Percentiles rank a stretch among this genome's conserved stretches.
Conservation (phyloP, 2,797 vertebrate genomes). For the Sebastiscus tertius region DNA sequence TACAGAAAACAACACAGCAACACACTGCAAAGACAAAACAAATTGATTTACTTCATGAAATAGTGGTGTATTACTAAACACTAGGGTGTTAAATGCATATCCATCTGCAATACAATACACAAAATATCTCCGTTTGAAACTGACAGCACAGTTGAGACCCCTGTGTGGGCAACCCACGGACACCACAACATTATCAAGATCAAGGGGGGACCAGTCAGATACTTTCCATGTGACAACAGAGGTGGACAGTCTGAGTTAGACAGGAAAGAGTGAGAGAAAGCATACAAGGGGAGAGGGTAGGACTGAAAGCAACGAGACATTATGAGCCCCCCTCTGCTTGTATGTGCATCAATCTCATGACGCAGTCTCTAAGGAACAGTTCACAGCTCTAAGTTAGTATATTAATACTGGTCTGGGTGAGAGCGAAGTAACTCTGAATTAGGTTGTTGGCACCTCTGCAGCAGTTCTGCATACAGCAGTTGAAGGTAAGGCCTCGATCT, state of each 20-base stretch:
- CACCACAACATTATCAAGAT: constrained; percentile 44
- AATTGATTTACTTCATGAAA: neutral
- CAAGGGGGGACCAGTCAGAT: constrained; percentile 10
- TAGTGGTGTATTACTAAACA: neutral
- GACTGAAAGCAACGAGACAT: constrained; percentile 23
- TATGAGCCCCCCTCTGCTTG: constrained; percentile 14
- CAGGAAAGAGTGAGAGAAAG: constrained; percentile 27
- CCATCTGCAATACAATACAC: neutral
- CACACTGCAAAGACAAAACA: neutral
- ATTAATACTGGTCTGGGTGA: neutral
- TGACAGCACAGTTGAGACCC: constrained; percentile 16
- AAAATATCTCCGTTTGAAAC: neutral
- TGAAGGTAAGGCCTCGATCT: constrained; percentile 60
- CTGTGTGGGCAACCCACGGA: constrained; percentile 25
- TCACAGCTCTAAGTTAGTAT: neutral
- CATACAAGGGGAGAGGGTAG: constrained; percentile 7
- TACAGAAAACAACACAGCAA: neutral
- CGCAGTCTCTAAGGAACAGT: constrained; percentile 17
- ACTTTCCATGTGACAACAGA: constrained; percentile 26
- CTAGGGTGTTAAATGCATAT: neutral
- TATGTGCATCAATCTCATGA: constrained; percentile 6
- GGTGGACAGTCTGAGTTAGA: constrained; percentile 47
- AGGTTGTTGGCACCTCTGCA: neutral
- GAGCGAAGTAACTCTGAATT: neutral
- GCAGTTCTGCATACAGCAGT: constrained; percentile 8